Base-by-base conservation (phyloP, 2,888 invertebrate species). In the Lepidocyrtinus sp. region DNA sequence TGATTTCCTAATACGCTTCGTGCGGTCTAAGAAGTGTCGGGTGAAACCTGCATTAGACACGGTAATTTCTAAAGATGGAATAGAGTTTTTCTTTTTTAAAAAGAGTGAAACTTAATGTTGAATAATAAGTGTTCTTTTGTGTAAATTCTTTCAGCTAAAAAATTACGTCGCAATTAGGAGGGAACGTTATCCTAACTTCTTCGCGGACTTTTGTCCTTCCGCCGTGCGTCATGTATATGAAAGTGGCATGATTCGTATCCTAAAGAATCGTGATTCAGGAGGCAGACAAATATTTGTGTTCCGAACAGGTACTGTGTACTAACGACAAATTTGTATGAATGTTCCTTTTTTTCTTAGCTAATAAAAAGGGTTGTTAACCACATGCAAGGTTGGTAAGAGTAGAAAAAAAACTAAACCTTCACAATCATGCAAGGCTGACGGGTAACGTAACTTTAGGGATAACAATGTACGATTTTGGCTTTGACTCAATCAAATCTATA, bases 211-310 rank as follows among this genome's bases (percentile, higher is more conserved):
- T 46, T 68, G 75, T 17, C 81, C 81, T 9, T 62, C 68, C 12
- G 22, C 75, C 17, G 82, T 82, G 2, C 45, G 78, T 7, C 82
- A 82, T 25, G 82, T 82, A 5, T 79, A 79, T 65, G 78, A 79
- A 64, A 82, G 82, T 72, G 82, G 82, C 50, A 75, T 82, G 59
- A 72, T 82, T 15, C 71, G 82, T 9, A 59, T 79, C 7, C 63
- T 82, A 12, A 82, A 82, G 67, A 24, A 82, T 55, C 27, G 79
- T 1, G 82, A 82, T 75, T 65, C 65, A 62, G 19, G 36, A 5
- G 79, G 78, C 22, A 61, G 82, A 75, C 82, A 77, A 77, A 46
- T 82, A 19, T 74, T 82, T 50, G 82, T 82, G 46, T 77, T 82
- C 64, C 73, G 73, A 62, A 81, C 81, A 27, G 81, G 81, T 81